Evolutionary conservation across 2,113 vertebrate genomes (phyloP), one percentile per base, ranked within the genome.

Genomic region (Pedetes capensis): DNA sequence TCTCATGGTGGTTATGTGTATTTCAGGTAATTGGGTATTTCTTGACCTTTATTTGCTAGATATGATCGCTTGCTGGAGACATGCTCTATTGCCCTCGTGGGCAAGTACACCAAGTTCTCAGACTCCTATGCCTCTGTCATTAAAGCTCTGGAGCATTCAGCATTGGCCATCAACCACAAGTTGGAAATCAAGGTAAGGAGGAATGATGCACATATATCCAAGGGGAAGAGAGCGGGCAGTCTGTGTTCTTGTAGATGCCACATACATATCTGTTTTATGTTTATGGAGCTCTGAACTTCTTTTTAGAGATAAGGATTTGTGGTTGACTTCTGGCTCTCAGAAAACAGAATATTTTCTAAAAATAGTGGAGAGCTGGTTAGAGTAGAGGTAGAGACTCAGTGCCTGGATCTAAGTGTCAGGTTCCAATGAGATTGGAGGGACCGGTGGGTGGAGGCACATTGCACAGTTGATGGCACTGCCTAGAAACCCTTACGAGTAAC

Each of bases 51-150:
- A 44, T 87, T 84, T 75, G 81, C 17, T 82, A 99, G 99, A 96
- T 99, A 99, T 0, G 99, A 99, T 96, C 98, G 99, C 14, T 98
- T 99, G 49, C 98, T 99, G 1, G 99, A 99, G 87, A 99, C 98
- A 0, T 99, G 99, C 87, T 99, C 99, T 18, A 99, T 99, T 25
- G 99, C 99, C 0, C 98, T 99, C 16, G 99, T 99, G 74, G 99
- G 99, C 86, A 99, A 99, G 96, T 99, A 99, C 98, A 99, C 99
- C 47, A 99, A 99, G 95, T 99, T 99, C 93, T 99, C 99, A 0
- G 99, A 99, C 97, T 99, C 99, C 0, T 99, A 99, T 0, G 99
- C 99, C 0, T 99, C 99, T 0, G 99, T 99, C 83, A 99, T 99
- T 91, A 99, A 99, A 96, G 99, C 99, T 2, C 97, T 99, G 97